Evolutionary conservation across 2,113 vertebrate genomes (phyloP).

Genomic region (Sinocyclocheilus maitianheensis): DNA sequence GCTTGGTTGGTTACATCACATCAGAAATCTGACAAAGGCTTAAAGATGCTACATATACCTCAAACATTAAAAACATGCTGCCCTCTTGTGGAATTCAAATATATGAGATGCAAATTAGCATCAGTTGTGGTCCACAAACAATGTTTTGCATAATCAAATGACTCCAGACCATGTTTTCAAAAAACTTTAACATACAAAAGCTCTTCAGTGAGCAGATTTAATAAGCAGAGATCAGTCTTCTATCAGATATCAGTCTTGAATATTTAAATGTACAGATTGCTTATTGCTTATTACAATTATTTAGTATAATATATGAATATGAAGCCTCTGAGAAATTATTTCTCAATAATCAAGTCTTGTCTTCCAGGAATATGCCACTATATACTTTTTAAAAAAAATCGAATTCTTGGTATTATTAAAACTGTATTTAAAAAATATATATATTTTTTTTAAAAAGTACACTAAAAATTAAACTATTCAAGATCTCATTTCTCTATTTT

Average conservation of each 20-base stretch:
- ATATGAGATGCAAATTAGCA: neutral
- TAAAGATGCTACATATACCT: neutral
- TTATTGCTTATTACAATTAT: neutral
- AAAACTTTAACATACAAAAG: neutral
- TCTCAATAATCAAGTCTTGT: neutral
- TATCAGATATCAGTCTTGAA: neutral
- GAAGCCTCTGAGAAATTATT: neutral
- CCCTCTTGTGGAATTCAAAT: neutral
- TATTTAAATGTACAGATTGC: neutral
- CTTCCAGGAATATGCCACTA: neutral
- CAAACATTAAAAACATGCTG: neutral
- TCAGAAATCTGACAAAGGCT: neutral
- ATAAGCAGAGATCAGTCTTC: neutral
- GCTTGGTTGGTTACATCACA: slow-evolving; percentile 7
- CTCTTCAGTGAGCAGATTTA: neutral
- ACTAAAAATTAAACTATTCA: neutral
- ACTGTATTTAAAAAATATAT: neutral
- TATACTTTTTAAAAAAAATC: neutral
- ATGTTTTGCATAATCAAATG: slow-evolving; percentile 25
- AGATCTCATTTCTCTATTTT: neutral
- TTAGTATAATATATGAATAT: neutral
- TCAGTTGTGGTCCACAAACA: neutral
- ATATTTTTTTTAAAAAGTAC: neutral
- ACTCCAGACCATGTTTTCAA: neutral
- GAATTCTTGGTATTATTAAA: neutral